A percentile compares a stretch with the other conserved stretches of the same genome.
phyloP scores from a whole-genome alignment of 1,140 invertebrate species.

The Psix sp. region DNA sequence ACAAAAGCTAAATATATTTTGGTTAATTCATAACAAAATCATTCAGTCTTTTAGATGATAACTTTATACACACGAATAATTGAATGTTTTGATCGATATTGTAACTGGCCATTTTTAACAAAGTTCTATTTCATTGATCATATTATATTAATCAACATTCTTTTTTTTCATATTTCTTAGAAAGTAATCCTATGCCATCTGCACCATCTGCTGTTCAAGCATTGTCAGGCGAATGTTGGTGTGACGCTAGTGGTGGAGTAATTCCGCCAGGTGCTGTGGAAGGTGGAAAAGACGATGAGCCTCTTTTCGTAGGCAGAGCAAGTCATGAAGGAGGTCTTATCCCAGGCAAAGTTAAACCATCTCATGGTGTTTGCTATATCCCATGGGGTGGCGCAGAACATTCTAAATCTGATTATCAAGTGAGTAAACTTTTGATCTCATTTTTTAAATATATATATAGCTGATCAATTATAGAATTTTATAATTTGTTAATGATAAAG shows the following conservation, averaged over 20 bases:
- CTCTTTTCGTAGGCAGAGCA: slow-evolving; percentile 85
- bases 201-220: slow-evolving; percentile 62
- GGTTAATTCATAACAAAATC: too few relatives aligned
- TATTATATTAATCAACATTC: too few relatives aligned
- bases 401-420: slow-evolving; percentile 85
- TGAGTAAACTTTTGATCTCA: slow-evolving; percentile 61
- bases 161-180: slow-evolving; percentile 1
- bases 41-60: too few relatives aligned
- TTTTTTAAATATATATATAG: slow-evolving; percentile 15
- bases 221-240: slow-evolving; percentile 79
- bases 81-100: too few relatives aligned
- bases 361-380: slow-evolving; percentile 85
- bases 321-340: slow-evolving; percentile 85
- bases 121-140: too few relatives aligned
- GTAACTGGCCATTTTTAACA: too few relatives aligned
- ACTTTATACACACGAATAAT: too few relatives aligned
- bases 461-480: too few relatives aligned
- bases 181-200: slow-evolving; percentile 49
- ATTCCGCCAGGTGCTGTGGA: slow-evolving; percentile 84
- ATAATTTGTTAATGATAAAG: too few relatives aligned
- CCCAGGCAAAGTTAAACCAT: slow-evolving; percentile 86
- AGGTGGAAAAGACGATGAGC: slow-evolving; percentile 85
- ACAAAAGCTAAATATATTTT: too few relatives aligned
- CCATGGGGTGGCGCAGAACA: slow-evolving; percentile 88
- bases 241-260: slow-evolving; percentile 80